Percentiles rank a stretch among this genome's conserved stretches.
Conservation (phyloP, 2,113 vertebrate species). For the Proteles cristata region DNA sequence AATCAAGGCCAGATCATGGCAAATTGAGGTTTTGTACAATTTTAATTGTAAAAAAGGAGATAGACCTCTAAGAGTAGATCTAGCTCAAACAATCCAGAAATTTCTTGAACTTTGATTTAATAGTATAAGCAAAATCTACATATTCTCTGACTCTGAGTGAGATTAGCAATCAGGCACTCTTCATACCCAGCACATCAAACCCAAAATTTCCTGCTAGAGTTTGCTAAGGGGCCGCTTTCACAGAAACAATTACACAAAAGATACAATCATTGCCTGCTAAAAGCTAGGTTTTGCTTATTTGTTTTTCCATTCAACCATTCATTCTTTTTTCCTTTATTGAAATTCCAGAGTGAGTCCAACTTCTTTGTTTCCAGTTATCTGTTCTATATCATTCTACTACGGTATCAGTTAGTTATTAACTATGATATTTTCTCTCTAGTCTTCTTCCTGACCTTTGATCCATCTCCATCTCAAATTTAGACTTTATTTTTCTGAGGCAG, state of each 20-base stretch:
- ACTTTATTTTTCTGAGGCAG: constrained; percentile 28
- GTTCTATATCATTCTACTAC: neutral
- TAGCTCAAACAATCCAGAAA: neutral
- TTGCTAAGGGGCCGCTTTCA: neutral
- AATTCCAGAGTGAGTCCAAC: neutral
- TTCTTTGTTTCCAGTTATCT: neutral
- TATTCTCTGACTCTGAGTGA: neutral
- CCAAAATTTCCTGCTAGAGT: neutral
- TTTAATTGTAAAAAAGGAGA: neutral
- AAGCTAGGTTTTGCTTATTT: neutral
- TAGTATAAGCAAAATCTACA: neutral
- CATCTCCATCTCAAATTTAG: neutral
- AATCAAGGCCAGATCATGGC: neutral
- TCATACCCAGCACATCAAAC: neutral
- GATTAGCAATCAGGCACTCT: neutral
- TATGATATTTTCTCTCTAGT: neutral
- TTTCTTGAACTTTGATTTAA: neutral
- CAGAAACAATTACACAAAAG: neutral
- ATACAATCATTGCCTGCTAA: neutral
- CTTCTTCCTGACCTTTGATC: neutral
- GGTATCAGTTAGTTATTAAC: neutral
- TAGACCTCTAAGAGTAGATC: neutral
- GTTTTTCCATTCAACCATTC: neutral
- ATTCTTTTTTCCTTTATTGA: neutral
- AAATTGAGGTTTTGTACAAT: neutral